These are phyloP conservation scores for Odocoileus virginianus DNA, from an alignment of 2,113 vertebrate genomes.

Conservation along the genomic window DNA sequence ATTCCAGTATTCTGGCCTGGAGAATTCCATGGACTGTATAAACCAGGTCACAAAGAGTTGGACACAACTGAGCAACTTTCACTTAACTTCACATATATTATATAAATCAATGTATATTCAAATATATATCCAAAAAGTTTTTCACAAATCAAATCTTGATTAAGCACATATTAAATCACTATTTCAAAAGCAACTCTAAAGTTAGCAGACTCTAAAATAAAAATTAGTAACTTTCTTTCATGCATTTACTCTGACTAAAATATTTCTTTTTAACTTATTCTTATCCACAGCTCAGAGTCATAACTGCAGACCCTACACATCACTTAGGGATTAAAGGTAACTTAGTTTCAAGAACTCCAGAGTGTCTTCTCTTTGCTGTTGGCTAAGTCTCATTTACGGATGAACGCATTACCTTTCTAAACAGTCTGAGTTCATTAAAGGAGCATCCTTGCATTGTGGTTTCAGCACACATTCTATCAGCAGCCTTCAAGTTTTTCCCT, in stretches of 20 bases:
- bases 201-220: not conserved
- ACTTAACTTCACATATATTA: not conserved
- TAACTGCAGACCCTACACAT: not conserved
- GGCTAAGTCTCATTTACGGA: not conserved
- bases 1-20: not conserved
- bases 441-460: not conserved
- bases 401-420: not conserved
- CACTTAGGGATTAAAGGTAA: not conserved
- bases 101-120: not conserved
- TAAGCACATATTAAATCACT: not conserved
- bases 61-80: not conserved
- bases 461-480: not conserved
- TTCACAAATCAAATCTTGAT: not conserved
- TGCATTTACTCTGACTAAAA: not conserved
- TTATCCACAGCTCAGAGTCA: not conserved
- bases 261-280: not conserved
- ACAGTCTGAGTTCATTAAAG: constrained; percentile 16
- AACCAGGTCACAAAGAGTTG: not conserved
- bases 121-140: not conserved
- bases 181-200: not conserved
- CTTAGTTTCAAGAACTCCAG: not conserved
- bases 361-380: not conserved
- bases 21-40: not conserved
- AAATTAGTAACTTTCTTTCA: not conserved
- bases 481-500: not conserved